phyloP scores from a whole-genome alignment of 2,797 vertebrate genomes.

The Pseudochaenichthys georgianus region DNA sequence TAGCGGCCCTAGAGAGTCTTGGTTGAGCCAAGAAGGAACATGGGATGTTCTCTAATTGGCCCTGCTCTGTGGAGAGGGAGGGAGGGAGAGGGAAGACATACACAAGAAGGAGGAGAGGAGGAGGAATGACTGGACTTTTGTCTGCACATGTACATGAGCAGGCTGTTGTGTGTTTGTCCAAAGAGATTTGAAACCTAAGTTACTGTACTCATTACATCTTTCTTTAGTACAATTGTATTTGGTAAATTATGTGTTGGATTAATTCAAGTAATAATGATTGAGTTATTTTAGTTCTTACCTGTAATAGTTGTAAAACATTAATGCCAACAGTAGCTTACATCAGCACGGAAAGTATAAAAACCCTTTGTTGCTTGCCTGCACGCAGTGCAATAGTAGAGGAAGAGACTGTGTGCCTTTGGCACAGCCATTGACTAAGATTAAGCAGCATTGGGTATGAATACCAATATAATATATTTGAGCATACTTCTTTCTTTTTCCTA shows the following conservation, averaged over 20 bases:
- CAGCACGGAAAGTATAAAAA: no score
- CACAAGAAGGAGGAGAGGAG: slow-evolving; percentile 28
- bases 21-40: slow-evolving; percentile 77
- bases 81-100: slow-evolving; percentile 35
- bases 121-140: slow-evolving; percentile 57
- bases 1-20: slow-evolving; percentile 82
- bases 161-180: slow-evolving; percentile 31
- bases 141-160: slow-evolving; percentile 29
- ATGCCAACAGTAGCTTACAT: no score
- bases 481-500: no score
- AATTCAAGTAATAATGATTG: background rate
- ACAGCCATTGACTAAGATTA: no score
- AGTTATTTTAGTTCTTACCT: background rate
- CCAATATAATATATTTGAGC: no score
- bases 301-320: background rate
- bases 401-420: no score
- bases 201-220: slow-evolving; percentile 17
- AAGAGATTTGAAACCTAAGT: slow-evolving; percentile 21
- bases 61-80: slow-evolving; percentile 65
- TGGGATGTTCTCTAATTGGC: slow-evolving; percentile 85
- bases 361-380: no score
- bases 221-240: background rate
- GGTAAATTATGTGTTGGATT: background rate
- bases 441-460: no score
- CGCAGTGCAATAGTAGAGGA: no score